Conservation (phyloP, 37 sponge, comb jelly and placozoan genomes). For the Ianthella basta region DNA sequence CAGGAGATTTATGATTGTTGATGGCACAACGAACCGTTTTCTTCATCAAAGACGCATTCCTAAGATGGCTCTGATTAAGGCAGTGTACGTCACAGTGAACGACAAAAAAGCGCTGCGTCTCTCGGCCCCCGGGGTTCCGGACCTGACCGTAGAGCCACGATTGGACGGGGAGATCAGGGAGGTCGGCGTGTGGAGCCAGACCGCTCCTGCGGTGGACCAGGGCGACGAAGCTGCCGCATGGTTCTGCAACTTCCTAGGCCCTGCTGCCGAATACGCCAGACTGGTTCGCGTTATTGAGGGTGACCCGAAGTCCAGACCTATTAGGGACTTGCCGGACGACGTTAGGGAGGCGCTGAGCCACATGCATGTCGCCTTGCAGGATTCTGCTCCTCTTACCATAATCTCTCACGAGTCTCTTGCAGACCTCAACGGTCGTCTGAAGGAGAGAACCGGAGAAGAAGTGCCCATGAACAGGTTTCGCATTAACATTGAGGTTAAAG, state of each 20-base stretch:
- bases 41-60: slow-evolving; percentile 69
- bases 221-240: slow-evolving; percentile 76
- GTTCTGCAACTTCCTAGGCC: slow-evolving; percentile 57
- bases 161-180: slow-evolving; percentile 38
- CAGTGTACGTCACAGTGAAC: slow-evolving; percentile 19
- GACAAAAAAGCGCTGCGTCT: slow-evolving; percentile 32
- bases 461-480: slow-evolving; percentile 75
- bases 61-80: slow-evolving; percentile 61
- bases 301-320: slow-evolving; percentile 9
- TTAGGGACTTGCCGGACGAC: slow-evolving; percentile 36
- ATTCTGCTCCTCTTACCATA: slow-evolving; percentile 69
- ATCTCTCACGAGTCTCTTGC: slow-evolving; percentile 74
- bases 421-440: slow-evolving; percentile 62
- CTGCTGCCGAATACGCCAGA: slow-evolving; percentile 28
- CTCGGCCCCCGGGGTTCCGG: slow-evolving; percentile 48
- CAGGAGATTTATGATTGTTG: slow-evolving; percentile 77
- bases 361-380: slow-evolving; percentile 55
- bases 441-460: slow-evolving; percentile 37
- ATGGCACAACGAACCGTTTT: slow-evolving; percentile 60
- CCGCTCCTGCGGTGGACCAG: slow-evolving; percentile 71
- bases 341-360: slow-evolving; percentile 38
- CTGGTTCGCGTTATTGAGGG: slow-evolving; percentile 37
- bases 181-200: slow-evolving; percentile 58
- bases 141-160: slow-evolving; percentile 34
- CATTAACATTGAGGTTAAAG: slow-evolving; percentile 81